phyloP scores from a whole-genome alignment of 2,797 vertebrate genomes.

The Pseudomugil tenellus region DNA sequence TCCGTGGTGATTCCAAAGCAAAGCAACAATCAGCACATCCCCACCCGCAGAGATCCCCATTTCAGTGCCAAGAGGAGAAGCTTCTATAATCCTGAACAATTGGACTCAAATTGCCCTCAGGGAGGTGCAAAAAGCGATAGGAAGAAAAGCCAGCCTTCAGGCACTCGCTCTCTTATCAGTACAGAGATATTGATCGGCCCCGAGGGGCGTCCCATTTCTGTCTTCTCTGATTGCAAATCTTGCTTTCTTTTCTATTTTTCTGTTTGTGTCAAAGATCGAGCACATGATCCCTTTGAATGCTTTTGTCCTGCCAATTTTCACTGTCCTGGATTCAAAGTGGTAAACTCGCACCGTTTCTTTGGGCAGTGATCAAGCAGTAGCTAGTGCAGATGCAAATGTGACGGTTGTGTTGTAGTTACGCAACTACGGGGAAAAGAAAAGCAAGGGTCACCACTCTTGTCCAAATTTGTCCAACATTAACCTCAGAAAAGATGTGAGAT shows the following conservation, averaged over 20 bases:
- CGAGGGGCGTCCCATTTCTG: conserved; percentile 60
- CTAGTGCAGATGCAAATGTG: conserved; percentile 58
- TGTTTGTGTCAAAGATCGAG: conserved; percentile 29
- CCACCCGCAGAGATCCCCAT: conserved; percentile 63
- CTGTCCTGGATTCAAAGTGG: conserved; percentile 30
- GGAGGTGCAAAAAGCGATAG: conserved; percentile 64
- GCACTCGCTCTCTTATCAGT: conserved; percentile 70
- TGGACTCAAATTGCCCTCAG: conserved; percentile 60
- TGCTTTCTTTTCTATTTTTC: conserved; percentile 39
- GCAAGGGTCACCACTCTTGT: conserved; percentile 49
- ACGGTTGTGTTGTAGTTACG: conserved; percentile 29
- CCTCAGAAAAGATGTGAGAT: conserved; percentile 47
- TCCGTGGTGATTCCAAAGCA: conserved; percentile 34
- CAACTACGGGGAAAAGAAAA: conserved; percentile 39
- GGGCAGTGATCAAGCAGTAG: conserved; percentile 22
- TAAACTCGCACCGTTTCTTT: conserved; percentile 18
- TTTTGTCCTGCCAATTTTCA: conserved; percentile 22
- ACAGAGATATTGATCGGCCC: conserved; percentile 68
- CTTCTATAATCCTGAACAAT: conserved; percentile 61
- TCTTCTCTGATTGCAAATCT: conserved; percentile 48
- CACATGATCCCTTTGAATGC: conserved; percentile 22
- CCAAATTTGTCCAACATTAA: conserved; percentile 70
- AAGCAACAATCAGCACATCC: conserved; percentile 48
- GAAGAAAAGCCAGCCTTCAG: conserved; percentile 70
- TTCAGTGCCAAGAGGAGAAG: conserved; percentile 61